These are phyloP conservation scores for Drosophila ficusphila DNA, from an alignment of 1,140 invertebrate species.

Conservation along the genomic window DNA sequence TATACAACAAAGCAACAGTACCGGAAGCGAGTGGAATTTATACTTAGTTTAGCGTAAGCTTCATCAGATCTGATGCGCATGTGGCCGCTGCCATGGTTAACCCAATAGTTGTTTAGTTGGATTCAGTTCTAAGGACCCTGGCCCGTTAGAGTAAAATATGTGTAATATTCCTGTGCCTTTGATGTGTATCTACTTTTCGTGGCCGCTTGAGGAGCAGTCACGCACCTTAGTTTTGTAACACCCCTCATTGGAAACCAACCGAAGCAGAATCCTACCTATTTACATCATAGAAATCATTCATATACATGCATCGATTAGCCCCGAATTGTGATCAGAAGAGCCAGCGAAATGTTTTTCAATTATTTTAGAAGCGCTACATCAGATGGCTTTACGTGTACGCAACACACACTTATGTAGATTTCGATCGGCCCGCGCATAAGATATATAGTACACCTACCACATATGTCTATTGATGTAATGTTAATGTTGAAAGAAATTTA, in stretches of 20 bases:
- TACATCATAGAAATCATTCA: conserved; percentile 45
- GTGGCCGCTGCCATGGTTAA: conserved; percentile 4
- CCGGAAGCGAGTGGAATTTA: conserved; percentile 12
- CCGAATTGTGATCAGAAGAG: conserved; percentile 37
- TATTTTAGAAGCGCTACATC: not conserved
- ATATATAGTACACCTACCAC: conserved; percentile 30
- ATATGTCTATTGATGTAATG: conserved; percentile 28
- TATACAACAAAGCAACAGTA: conserved; percentile 1
- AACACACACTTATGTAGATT: not conserved
- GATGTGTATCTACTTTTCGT: conserved; percentile 59
- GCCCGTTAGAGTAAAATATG: conserved; percentile 37
- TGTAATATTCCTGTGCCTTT: conserved; percentile 76
- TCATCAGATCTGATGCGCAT: not conserved
- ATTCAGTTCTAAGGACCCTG: conserved; percentile 40
- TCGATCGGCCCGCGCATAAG: conserved; percentile 12
- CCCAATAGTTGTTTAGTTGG: conserved; percentile 35
- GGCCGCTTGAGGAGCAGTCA: conserved; percentile 26
- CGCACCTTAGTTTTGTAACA: conserved; percentile 16
- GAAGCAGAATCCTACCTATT: conserved; percentile 37
- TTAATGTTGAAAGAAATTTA: conserved; percentile 31
- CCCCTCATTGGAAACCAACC: conserved; percentile 14
- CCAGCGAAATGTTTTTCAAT: conserved; percentile 7
- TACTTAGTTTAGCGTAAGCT: conserved; percentile 40
- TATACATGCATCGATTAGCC: conserved; percentile 26
- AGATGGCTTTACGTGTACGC: conserved; percentile 2